These are phyloP conservation scores for Psittacula cyanocephala DNA, from an alignment of 2,113 vertebrate genomes.

Conservation along the genomic window DNA sequence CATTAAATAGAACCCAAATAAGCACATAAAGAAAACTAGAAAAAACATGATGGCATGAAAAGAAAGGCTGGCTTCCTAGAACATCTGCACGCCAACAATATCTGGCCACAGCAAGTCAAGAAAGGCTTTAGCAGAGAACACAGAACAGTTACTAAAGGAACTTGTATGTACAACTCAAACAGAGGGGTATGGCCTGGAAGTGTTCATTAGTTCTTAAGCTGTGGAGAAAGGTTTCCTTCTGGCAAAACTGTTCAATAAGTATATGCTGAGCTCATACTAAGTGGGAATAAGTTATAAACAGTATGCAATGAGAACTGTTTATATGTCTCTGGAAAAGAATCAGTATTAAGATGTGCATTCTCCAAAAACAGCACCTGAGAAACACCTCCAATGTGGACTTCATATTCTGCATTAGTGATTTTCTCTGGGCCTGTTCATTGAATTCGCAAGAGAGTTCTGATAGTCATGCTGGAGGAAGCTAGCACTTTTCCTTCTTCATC, in stretches of 20 bases:
- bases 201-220: not conserved
- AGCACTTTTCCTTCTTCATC: not conserved
- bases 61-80: not conserved
- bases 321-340: not conserved
- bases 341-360: not conserved
- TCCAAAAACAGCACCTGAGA: not conserved
- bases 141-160: not conserved
- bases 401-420: rapidly evolving
- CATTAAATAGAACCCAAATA: not conserved
- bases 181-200: not conserved
- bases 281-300: not conserved
- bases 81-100: not conserved
- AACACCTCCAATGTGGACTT: not conserved
- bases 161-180: not conserved
- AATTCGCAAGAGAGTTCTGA: not conserved
- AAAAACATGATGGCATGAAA: not conserved
- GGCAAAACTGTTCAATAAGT: not conserved
- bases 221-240: not conserved
- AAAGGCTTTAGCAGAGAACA: not conserved
- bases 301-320: not conserved
- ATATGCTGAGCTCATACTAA: not conserved
- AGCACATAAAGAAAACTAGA: not conserved
- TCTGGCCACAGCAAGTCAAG: not conserved
- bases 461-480: not conserved
- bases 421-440: not conserved